A percentile compares a stretch with the other conserved stretches of the same genome.
Evolutionary conservation across 2,888 invertebrate genomes (phyloP).

Genomic region (Agrotis puta): DNA sequence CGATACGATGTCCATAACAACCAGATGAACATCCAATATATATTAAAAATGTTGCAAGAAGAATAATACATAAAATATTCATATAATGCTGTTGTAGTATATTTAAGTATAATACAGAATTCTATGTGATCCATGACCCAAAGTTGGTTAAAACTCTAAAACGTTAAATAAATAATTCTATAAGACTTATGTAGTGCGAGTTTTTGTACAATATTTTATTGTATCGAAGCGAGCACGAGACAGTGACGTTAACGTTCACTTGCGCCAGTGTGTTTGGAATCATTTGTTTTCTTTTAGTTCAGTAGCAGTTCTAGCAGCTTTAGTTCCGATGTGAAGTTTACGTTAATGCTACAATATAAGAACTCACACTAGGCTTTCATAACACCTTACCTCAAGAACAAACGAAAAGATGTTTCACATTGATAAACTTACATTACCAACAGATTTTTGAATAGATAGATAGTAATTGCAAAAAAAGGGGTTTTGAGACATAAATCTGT

Average conservation of each 20-base stretch:
- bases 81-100: too few species aligned
- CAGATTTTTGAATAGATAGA: neutral
- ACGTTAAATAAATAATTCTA: too few species aligned
- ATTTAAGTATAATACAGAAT: conserved; percentile 4
- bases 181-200: neutral
- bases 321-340: neutral
- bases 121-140: neutral
- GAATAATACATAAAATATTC: too few species aligned
- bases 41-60: neutral
- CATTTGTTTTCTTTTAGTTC: neutral
- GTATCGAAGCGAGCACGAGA: too few species aligned
- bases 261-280: neutral
- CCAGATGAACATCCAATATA: conserved; percentile 2
- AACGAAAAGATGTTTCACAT: neutral
- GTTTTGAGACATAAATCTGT: neutral
- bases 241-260: neutral
- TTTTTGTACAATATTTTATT: neutral
- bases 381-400: neutral
- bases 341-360: neutral
- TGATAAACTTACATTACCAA: neutral
- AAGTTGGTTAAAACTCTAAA: neutral
- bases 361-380: neutral
- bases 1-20: neutral
- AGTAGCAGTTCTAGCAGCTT: neutral
- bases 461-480: neutral